Conservation (phyloP, 2,113 vertebrate species). For the Zosterops borbonicus region DNA sequence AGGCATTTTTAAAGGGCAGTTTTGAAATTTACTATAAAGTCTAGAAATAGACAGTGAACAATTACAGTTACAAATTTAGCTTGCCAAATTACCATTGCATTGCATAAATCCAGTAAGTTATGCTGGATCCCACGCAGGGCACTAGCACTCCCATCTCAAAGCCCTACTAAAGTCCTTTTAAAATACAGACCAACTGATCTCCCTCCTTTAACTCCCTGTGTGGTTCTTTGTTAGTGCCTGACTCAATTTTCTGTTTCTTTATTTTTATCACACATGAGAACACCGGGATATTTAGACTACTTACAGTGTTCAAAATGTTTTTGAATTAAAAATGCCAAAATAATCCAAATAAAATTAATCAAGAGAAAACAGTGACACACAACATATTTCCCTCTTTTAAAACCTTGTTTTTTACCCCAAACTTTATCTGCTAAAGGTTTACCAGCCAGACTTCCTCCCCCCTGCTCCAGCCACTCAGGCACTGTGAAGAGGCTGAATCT, state of each 20-base stretch:
- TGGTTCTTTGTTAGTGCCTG: neutral
- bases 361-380: neutral
- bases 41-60: neutral
- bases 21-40: neutral
- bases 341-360: neutral
- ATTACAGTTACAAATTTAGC: neutral
- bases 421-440: constrained; percentile 22
- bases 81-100: neutral
- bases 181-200: neutral
- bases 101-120: neutral
- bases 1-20: neutral
- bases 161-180: neutral
- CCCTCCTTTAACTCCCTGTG: neutral
- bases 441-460: constrained; percentile 19
- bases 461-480: neutral
- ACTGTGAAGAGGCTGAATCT: neutral
- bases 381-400: neutral
- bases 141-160: neutral
- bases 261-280: neutral
- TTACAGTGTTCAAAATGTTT: neutral
- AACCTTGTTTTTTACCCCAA: neutral
- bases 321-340: neutral
- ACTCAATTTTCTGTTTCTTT: neutral
- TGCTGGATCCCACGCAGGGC: neutral
- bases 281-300: neutral